Conservation (phyloP, 1,140 invertebrate genomes). For the Drosophila santomea region DNA sequence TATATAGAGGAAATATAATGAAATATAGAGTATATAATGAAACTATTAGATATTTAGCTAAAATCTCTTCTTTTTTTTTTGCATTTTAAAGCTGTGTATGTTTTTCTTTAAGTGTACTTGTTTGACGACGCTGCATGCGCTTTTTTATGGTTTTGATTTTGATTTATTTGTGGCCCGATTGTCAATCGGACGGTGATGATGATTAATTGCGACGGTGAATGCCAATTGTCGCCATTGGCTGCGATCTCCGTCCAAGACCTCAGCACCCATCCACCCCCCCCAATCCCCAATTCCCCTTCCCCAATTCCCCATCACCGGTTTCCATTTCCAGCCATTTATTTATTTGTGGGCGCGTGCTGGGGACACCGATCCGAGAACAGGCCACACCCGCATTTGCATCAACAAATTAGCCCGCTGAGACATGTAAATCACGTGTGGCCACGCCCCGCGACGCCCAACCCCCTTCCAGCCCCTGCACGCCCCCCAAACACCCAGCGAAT, state of each 20-base stretch:
- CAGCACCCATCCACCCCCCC: too few species aligned
- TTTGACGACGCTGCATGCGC: constrained; percentile 13
- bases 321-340: neutral
- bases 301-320: neutral
- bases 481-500: neutral
- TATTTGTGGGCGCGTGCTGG: constrained; percentile 59
- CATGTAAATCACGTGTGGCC: constrained; percentile 56
- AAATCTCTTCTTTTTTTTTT: too few species aligned
- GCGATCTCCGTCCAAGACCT: constrained; percentile 1
- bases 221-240: constrained; percentile 65
- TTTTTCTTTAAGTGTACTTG: constrained; percentile 17
- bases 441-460: neutral
- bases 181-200: constrained; percentile 78
- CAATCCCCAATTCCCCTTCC: too few species aligned
- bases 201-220: constrained; percentile 80
- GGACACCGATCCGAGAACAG: constrained; percentile 15
- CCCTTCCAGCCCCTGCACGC: neutral
- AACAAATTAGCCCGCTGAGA: constrained; percentile 53
- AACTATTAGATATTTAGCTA: too few species aligned
- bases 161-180: constrained; percentile 79
- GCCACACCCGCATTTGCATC: constrained; percentile 62
- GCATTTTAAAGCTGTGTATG: too few species aligned
- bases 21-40: too few species aligned
- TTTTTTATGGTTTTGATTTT: constrained; percentile 66
- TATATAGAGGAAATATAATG: too few species aligned